Conservation (phyloP, 2,113 vertebrate species). For the Copsychus sechellarum region DNA sequence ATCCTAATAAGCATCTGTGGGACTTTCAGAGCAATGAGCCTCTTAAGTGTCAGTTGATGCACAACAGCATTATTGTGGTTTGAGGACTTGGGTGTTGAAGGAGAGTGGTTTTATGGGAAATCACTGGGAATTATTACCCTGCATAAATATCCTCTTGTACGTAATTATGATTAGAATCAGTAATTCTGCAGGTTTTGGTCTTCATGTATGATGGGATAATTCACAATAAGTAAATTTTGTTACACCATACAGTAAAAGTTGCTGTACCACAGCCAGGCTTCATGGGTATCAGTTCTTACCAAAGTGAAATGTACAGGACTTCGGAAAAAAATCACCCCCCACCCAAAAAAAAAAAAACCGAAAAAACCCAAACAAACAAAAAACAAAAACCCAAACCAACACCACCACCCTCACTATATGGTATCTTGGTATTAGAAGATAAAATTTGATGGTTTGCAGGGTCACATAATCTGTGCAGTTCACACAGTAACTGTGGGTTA, state of each 20-base stretch:
- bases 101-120: neutral
- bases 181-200: neutral
- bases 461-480: fast-evolving
- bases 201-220: neutral
- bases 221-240: neutral
- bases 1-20: fast-evolving
- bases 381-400: too few species aligned
- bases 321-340: neutral
- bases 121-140: neutral
- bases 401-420: neutral
- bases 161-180: neutral
- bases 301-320: neutral
- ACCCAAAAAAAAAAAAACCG: too few species aligned
- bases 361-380: neutral
- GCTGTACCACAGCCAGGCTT: neutral
- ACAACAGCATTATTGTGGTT: neutral
- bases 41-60: neutral
- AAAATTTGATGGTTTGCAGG: neutral
- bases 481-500: neutral
- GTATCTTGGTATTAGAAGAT: neutral
- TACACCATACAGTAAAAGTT: neutral
- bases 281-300: neutral
- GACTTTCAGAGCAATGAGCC: neutral
- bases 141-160: neutral
- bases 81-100: neutral